Base-by-base conservation (phyloP, 2,888 invertebrate genomes). In the Osedax fenrisi region DNA sequence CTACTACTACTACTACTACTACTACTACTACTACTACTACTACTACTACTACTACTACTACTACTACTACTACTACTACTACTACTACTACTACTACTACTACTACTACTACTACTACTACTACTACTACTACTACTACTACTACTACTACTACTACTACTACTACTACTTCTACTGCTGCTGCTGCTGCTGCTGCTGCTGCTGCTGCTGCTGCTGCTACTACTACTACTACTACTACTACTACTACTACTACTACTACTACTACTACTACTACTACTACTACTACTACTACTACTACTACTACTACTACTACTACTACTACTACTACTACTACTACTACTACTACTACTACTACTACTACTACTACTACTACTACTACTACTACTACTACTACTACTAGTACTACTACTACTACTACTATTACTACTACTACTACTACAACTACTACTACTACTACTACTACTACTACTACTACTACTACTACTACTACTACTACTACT, bases 391-490 rank as follows among this genome's bases (percentile, higher is more conserved):
- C 66, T 22, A 66, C 27, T 1, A 71, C 62, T 1, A 59, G 26
- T 1, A 69, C 71, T 26, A 71, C 27, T 1, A 71, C 17, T 56
- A 66, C 27, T 1, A 71, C n/a, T 27, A 56, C 56, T 0, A 56
- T 0, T 0, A 56, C 56, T 0, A 56, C 56, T 0, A 56, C 56
- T n/a, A 56, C 56, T 56, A 56, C 56, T n/a, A 56, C 56, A 13
- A 56, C 56, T 0, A 56, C 56, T n/a, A 56, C 56, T 0, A 56
- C 56, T 56, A 56, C 56, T 56, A 56, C 62, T 1, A 1, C 62
- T 67, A 72, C 62, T 1, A 72, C 72, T 1, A 72, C 72, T 72
- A 72, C 72, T 72, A 72, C 72, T 1, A 72, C 72, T 66, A 72
- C 64, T 1, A 67, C 72, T 72, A 72, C 64, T 72, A 72, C 72